Conservation (phyloP, 2,113 vertebrate genomes). For the Myanophis thanlyinensis region DNA sequence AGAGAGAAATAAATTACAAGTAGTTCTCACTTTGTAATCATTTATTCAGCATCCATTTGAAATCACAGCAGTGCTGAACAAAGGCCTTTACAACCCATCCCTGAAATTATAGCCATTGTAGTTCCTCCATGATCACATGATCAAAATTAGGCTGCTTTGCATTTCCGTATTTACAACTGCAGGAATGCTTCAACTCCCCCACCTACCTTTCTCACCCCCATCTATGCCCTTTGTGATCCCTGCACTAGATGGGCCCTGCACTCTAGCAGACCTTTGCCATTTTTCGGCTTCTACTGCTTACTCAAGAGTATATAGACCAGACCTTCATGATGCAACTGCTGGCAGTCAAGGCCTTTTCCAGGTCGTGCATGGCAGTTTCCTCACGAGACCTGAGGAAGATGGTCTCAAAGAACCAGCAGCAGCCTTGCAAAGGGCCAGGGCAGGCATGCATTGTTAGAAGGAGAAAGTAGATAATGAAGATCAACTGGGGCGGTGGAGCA, state of each 20-base stretch:
- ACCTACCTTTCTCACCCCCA: neutral
- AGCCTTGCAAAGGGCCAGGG: neutral
- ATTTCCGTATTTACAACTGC: neutral
- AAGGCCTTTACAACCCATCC: neutral
- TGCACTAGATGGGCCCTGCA: neutral
- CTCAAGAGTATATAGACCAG: neutral
- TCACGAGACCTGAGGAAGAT: neutral
- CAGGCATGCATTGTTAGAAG: neutral
- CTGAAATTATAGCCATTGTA: neutral
- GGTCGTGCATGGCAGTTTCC: neutral
- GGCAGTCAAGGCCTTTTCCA: neutral
- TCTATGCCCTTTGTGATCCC: neutral
- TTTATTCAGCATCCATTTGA: neutral
- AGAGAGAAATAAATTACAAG: neutral
- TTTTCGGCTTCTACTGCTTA: neutral
- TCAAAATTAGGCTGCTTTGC: neutral
- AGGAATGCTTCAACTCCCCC: neutral
- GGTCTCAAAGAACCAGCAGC: neutral
- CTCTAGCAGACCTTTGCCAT: neutral
- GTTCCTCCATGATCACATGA: neutral
- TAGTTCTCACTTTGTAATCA: neutral
- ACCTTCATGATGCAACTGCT: neutral
- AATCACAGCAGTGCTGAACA: neutral
- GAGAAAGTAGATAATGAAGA: neutral
- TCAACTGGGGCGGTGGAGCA: neutral